A percentile compares a stretch with the other conserved stretches of the same genome.
Evolutionary conservation across 2,888 invertebrate species (phyloP).

Genomic region (Litoditis marina): DNA sequence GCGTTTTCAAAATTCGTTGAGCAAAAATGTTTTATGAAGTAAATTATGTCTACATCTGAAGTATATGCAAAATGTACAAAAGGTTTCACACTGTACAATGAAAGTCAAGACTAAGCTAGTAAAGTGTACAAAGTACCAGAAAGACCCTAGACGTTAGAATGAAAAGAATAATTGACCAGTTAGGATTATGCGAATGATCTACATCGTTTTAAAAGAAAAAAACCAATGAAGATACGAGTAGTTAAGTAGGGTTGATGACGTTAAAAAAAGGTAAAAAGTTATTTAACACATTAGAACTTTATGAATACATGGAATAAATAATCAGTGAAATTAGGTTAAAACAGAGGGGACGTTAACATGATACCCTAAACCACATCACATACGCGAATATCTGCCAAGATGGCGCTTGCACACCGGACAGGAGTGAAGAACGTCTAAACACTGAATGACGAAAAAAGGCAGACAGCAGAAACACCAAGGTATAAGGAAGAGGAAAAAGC

Average conservation of each 20-base stretch:
- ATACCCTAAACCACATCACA: background rate
- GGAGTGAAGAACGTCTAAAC: conserved; percentile 55
- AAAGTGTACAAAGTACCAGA: background rate
- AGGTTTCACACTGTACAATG: too few relatives aligned
- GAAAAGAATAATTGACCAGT: too few relatives aligned
- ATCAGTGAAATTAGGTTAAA: too few relatives aligned
- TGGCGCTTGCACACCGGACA: conserved; percentile 57
- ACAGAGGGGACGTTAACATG: too few relatives aligned
- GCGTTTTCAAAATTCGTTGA: too few relatives aligned
- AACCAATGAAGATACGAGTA: background rate
- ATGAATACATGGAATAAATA: too few relatives aligned
- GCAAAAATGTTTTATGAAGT: too few relatives aligned
- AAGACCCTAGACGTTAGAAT: too few relatives aligned
- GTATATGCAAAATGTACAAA: too few relatives aligned
- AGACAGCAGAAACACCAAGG: conserved; percentile 54
- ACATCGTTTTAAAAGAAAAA: too few relatives aligned
- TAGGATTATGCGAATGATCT: too few relatives aligned
- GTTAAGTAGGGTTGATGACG: background rate
- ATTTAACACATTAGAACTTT: background rate
- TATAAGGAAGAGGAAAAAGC: conserved; percentile 53
- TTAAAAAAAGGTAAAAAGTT: background rate
- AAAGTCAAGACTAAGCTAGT: background rate
- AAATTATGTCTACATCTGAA: too few relatives aligned
- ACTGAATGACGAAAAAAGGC: conserved; percentile 56
- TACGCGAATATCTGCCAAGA: conserved; percentile 47